Base-by-base conservation (phyloP, 2,888 invertebrate species). In the Drosophila multiciliata region DNA sequence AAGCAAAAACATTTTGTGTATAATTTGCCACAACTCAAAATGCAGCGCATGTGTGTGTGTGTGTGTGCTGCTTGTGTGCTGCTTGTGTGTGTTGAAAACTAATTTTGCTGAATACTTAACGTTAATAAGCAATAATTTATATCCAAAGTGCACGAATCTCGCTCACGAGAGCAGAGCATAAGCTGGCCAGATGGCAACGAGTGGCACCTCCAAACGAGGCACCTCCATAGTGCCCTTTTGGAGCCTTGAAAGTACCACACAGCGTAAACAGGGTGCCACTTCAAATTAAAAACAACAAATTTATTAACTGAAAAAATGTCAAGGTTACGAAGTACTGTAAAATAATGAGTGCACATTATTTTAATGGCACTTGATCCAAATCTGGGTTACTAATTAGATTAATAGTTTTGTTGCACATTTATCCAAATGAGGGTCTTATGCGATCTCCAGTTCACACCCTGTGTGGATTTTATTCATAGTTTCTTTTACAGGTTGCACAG, bases 21-120 rank as follows among this genome's bases (percentile, higher is more conserved):
- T 90, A 80, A 90, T 87, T 87, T 82, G 70, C 71, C 74, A 59
- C 80, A 84, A 73, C 73, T 83, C 75, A 67, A 70, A 81, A 68
- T 60, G 73, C 66, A 62, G 48, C 73, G 35, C 40, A 38, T 61
- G 26, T 57, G 35, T 23, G 9, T 20, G n/a, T 26, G 38, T 32
- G 11, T 11, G 17, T 50, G 35, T 36, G 26, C n/a, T 17, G 26
- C 53, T 55, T 55, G 59, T 55, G 45, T 53, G 55, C 20, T 42
- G 42, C 20, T 7, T 40, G 55, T 55, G 63, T 40, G 58, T 35
- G 68, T 54, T 40, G 23, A 38, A 65, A 86, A 83, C 86, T 88
- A 90, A 87, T 90, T 87, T 87, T 60, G 81, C 75, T 88, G 90
- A 78, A 86, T 90, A 88, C 89, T 80, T 82, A 89, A 77, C 73